Evolutionary conservation across 2,113 vertebrate species (phyloP).

Genomic region (Petromus typicus): DNA sequence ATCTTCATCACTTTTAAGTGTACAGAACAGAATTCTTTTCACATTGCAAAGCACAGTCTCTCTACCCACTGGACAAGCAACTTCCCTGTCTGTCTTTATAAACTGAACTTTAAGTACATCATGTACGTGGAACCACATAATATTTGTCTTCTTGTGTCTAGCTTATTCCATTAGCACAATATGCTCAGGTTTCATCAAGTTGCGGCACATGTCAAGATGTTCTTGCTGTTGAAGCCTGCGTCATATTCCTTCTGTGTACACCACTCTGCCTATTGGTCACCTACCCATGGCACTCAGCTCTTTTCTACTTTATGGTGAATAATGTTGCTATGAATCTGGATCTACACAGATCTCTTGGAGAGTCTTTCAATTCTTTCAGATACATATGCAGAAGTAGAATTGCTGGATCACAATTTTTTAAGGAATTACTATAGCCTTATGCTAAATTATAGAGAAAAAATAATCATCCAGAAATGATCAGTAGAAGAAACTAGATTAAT

Average conservation of each 20-base stretch:
- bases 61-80: background rate
- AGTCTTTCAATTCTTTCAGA: background rate
- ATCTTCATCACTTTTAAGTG: constrained; percentile 3
- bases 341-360: background rate
- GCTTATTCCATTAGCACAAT: background rate
- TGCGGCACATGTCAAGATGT: background rate
- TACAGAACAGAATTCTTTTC: background rate
- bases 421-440: background rate
- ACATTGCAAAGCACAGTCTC: constrained; percentile 16
- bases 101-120: background rate
- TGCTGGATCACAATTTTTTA: constrained; percentile 3
- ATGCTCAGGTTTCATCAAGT: background rate
- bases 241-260: background rate
- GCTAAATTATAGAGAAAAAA: constrained; percentile 19
- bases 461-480: constrained; percentile 17
- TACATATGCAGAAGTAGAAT: background rate
- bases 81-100: background rate
- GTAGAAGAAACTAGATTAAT: background rate
- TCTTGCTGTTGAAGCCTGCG: background rate
- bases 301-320: background rate
- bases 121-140: background rate
- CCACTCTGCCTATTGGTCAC: background rate
- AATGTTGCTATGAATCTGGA: background rate
- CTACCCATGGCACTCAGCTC: background rate
- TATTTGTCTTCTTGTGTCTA: background rate